phyloP scores from a whole-genome alignment of 2,797 vertebrate species.

The Enteromius paludinosus region DNA sequence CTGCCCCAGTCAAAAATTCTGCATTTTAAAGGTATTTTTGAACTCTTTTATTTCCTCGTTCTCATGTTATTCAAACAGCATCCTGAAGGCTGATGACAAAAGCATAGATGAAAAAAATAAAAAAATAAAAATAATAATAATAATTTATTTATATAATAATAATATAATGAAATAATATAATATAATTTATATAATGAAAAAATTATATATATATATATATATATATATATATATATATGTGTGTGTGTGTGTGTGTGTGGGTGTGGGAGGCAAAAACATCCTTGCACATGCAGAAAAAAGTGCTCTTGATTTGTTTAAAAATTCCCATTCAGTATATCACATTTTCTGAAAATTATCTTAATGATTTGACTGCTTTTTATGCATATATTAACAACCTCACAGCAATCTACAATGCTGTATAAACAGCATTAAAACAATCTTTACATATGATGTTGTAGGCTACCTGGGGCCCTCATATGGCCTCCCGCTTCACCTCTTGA shows the following conservation, averaged over 20 bases:
- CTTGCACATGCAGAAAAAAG: not conserved
- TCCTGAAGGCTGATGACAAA: constrained; percentile 40
- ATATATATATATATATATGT: too few species aligned
- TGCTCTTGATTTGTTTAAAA: not conserved
- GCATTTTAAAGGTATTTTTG: constrained; percentile 7
- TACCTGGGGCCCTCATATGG: constrained; percentile 24
- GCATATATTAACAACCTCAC: not conserved
- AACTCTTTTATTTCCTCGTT: not conserved
- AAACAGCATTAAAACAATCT: constrained; percentile 12
- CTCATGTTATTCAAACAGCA: constrained; percentile 1
- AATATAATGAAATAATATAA: too few species aligned
- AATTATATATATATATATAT: too few species aligned
- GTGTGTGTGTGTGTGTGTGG: not conserved
- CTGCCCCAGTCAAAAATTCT: constrained; percentile 27
- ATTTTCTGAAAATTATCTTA: not conserved
- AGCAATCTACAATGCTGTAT: not conserved
- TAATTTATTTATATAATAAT: too few species aligned
- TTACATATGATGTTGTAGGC: not conserved
- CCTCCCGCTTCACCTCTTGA: constrained; percentile 10
- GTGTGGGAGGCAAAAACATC: not conserved
- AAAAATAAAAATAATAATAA: too few species aligned
- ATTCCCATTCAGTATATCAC: not conserved
- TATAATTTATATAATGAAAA: too few species aligned
- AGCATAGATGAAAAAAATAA: not conserved
- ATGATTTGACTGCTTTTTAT: not conserved